Evolutionary conservation across 2,113 vertebrate genomes (phyloP).

Genomic region (Colossoma macropomum): DNA sequence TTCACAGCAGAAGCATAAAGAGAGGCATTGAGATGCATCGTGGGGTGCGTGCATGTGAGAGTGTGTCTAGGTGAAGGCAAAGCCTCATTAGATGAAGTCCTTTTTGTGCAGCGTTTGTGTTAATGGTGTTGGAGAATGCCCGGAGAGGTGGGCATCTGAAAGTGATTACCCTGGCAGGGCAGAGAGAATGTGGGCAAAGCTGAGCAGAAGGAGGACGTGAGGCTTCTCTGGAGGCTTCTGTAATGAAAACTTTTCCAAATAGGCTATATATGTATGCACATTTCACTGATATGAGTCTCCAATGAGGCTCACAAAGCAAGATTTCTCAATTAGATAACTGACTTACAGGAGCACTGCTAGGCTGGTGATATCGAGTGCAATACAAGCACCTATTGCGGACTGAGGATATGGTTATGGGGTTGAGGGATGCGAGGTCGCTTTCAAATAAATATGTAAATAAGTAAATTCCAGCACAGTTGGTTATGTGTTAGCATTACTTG

Average conservation of each 20-base stretch:
- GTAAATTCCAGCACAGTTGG: too few relatives aligned
- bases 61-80: slow-evolving; percentile 12
- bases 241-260: slow-evolving; percentile 29
- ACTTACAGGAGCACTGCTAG: too few relatives aligned
- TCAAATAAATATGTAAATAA: too few relatives aligned
- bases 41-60: slow-evolving; percentile 17
- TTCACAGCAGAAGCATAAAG: slow-evolving; percentile 48
- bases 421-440: too few relatives aligned
- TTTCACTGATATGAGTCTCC: neutral
- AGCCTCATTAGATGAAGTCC: slow-evolving; percentile 45
- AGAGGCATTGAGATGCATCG: slow-evolving; percentile 43
- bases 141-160: slow-evolving; percentile 55
- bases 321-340: too few relatives aligned
- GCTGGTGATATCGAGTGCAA: too few relatives aligned
- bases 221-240: slow-evolving; percentile 13
- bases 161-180: slow-evolving; percentile 52
- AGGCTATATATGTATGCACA: neutral
- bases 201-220: slow-evolving; percentile 45
- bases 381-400: too few relatives aligned
- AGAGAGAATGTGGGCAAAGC: slow-evolving; percentile 7
- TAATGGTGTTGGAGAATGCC: slow-evolving; percentile 50
- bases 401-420: too few relatives aligned
- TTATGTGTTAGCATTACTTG: too few relatives aligned
- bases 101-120: slow-evolving; percentile 40
- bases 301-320: neutral